phyloP scores from a whole-genome alignment of 2,888 invertebrate genomes.

The Hirtodrosophila confusa region DNA sequence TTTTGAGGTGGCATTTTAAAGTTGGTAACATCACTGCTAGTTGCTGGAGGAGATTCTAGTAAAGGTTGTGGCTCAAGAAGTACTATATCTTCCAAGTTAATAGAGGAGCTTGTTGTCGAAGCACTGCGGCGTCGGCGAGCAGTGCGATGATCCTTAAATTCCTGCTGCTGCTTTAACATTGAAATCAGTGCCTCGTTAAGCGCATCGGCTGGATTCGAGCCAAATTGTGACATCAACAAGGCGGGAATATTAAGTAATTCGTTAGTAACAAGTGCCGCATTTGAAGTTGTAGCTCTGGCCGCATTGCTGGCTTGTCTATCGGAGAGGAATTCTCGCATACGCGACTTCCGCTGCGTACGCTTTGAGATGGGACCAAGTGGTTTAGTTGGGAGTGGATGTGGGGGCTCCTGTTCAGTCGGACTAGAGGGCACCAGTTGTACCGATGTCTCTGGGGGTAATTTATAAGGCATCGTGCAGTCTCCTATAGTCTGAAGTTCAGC shows the following conservation, averaged over 20 bases:
- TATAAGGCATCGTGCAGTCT: constrained; percentile 80
- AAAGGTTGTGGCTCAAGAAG: constrained; percentile 72
- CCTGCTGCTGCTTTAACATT: constrained; percentile 74
- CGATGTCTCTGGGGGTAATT: constrained; percentile 83
- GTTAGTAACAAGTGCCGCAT: constrained; percentile 58
- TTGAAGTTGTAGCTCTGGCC: constrained; percentile 35
- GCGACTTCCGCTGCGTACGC: constrained; percentile 32
- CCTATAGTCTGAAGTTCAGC: constrained; percentile 40
- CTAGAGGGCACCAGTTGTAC: constrained; percentile 83
- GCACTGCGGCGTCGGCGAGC: constrained; percentile 57
- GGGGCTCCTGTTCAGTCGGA: constrained; percentile 62
- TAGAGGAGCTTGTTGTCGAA: constrained; percentile 45
- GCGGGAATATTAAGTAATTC: constrained; percentile 60
- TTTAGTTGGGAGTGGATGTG: constrained; percentile 14
- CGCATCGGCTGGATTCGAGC: constrained; percentile 55
- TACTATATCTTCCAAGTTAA: constrained; percentile 80
- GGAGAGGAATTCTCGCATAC: constrained; percentile 22
- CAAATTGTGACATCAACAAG: constrained; percentile 60
- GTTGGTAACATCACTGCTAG: constrained; percentile 7
- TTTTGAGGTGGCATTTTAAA: constrained; percentile 40
- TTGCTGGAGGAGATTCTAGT: constrained; percentile 13
- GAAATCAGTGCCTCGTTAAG: constrained; percentile 78
- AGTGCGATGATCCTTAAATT: constrained; percentile 59
- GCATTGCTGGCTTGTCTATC: constrained; percentile 9
- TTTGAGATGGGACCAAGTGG: constrained; percentile 20